A percentile compares a stretch with the other conserved stretches of the same genome.
Conservation (phyloP, 1,140 invertebrate genomes). For the Belonocnema kinseyi region DNA sequence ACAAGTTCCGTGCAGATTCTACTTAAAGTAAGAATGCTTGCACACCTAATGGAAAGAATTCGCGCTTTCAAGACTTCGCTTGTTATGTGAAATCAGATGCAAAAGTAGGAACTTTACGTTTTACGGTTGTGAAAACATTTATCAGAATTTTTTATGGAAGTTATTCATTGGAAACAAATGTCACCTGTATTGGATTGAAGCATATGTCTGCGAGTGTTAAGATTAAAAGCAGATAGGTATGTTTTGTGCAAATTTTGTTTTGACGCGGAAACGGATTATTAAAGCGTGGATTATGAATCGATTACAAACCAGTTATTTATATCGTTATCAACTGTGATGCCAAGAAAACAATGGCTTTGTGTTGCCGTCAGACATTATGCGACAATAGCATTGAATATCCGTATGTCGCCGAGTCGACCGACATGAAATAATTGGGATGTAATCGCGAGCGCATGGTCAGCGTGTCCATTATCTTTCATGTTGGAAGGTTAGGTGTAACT, state of each 20-base stretch:
- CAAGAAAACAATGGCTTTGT: slow-evolving; percentile 69
- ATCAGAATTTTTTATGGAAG: not conserved
- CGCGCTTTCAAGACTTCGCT: not conserved
- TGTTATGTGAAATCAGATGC: not conserved
- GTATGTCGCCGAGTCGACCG: slow-evolving; percentile 44
- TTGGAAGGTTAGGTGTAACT: slow-evolving; percentile 14
- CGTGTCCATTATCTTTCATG: slow-evolving; percentile 34
- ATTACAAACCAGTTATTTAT: slow-evolving; percentile 68
- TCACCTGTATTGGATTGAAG: not conserved
- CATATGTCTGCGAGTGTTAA: not conserved
- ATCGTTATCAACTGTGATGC: slow-evolving; percentile 58
- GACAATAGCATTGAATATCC: slow-evolving; percentile 67
- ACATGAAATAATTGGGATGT: slow-evolving; percentile 66
- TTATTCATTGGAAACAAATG: not conserved
- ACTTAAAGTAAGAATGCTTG: slow-evolving; percentile 29
- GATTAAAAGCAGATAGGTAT: not conserved
- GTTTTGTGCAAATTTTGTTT: not conserved
- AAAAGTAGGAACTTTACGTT: not conserved
- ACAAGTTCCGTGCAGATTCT: slow-evolving; percentile 30
- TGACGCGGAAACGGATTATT: slow-evolving; percentile 2
- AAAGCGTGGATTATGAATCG: slow-evolving; percentile 55
- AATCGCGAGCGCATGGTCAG: slow-evolving; percentile 52
- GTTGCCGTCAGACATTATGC: slow-evolving; percentile 65
- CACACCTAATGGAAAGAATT: slow-evolving; percentile 10
- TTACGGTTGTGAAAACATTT: not conserved